Base-by-base conservation (phyloP, 2,888 invertebrate species). In the Agrochola macilenta region DNA sequence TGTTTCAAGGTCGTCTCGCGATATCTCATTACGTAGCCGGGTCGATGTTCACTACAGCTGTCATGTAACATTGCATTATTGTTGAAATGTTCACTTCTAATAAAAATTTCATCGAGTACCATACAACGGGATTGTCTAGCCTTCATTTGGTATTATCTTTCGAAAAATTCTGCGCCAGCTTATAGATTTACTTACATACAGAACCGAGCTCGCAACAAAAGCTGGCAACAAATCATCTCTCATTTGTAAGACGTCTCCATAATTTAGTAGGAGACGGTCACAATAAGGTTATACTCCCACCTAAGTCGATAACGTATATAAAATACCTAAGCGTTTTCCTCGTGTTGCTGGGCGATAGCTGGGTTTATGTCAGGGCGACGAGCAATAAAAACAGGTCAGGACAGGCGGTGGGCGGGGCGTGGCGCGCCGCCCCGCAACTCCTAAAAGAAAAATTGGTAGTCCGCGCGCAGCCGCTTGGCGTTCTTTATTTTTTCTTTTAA, bases 401-500 rank as follows among this genome's bases (percentile, higher is more conserved):
- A 90, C 91, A 89, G 92, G 90, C 89, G 89, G 93, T 93, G 93
- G 95, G 95, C 94, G 96, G 96, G 89, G 95, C 94, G 90, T 87
- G 87, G 83, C 83, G 93, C 92, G 91, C 94, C 95, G 95, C 95
- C 95, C 95, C 94, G 91, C 93, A 95, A 93, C 94, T 96, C 95
- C 94, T 94, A 94, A 95, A 97, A 96, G 96, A 97, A 97, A 96
- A 97, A 96, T 96, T 93, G 92, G 89, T 88, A 93, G 95, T 94
- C 93, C 94, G 94, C 96, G 96, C 95, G 95, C 96, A 96, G 96
- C 94, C 96, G 96, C 95, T 93, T 91, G 91, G 91, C 93, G 95
- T 96, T 96, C 96, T 96, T 96, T 96, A 96, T 96, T 96, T 96
- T 96, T 96, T 96, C 96, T 96, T 96, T 93, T 89, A 92, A 96